Evolutionary conservation across 2,888 invertebrate genomes (phyloP).

Genomic region (Andrena flavipes): DNA sequence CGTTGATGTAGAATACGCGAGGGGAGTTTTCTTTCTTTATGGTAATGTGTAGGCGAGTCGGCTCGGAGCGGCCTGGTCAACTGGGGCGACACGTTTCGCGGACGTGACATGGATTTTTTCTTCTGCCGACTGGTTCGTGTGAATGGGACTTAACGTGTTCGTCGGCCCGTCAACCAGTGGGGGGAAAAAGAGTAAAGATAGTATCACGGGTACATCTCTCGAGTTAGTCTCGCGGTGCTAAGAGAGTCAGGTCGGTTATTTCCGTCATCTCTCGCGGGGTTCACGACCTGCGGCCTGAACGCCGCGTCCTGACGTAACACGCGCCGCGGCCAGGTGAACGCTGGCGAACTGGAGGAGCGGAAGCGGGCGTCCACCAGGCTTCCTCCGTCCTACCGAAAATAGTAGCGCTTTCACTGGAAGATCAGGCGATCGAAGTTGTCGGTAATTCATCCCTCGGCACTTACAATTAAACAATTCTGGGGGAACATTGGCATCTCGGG

Average conservation of each 20-base stretch:
- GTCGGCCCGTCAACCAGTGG: slow-evolving; percentile 42
- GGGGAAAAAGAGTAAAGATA: slow-evolving; percentile 71
- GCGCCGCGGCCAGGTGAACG: slow-evolving; percentile 59
- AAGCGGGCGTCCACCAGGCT: background rate
- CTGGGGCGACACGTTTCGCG: background rate
- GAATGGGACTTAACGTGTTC: slow-evolving; percentile 62
- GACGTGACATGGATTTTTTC: slow-evolving; percentile 35
- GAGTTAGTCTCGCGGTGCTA: slow-evolving; percentile 68
- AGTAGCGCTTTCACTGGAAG: background rate
- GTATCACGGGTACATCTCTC: slow-evolving; percentile 70
- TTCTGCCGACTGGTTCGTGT: slow-evolving; percentile 57
- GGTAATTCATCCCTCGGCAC: background rate
- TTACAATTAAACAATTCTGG: too few relatives aligned
- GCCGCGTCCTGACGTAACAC: slow-evolving; percentile 65
- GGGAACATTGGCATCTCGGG: too few relatives aligned
- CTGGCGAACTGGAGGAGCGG: slow-evolving; percentile 35
- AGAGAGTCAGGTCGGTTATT: slow-evolving; percentile 76
- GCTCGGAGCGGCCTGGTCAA: background rate
- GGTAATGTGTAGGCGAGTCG: too few relatives aligned
- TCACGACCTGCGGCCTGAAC: slow-evolving; percentile 75
- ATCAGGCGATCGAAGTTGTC: background rate
- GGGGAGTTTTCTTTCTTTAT: too few relatives aligned
- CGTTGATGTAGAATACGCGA: too few relatives aligned
- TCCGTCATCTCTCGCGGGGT: slow-evolving; percentile 77
- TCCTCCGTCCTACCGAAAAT: background rate